A percentile compares a stretch with the other conserved stretches of the same genome.
These are phyloP conservation scores for Mythimna ferrago DNA, from an alignment of 2,888 invertebrate species.

Conservation along the genomic window DNA sequence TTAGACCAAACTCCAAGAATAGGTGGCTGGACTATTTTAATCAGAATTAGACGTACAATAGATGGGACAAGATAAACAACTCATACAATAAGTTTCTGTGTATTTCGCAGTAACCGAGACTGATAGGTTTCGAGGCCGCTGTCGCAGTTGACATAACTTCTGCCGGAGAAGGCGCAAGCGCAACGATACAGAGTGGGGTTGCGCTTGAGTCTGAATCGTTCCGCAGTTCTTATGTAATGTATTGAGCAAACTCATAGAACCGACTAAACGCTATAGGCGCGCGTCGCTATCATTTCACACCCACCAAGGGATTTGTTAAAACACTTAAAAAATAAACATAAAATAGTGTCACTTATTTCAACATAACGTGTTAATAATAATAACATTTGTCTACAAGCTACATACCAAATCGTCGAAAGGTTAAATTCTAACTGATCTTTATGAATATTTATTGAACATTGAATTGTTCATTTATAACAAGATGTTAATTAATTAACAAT, in stretches of 20 bases:
- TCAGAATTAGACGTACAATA: background rate
- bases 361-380: constrained; percentile 12
- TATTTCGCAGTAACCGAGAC: constrained; percentile 51
- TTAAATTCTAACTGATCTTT: constrained; percentile 19
- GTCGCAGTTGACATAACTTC: constrained; percentile 63
- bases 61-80: constrained; percentile 4
- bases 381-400: background rate
- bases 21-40: background rate
- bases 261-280: constrained; percentile 47
- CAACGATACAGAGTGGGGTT: constrained; percentile 67
- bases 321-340: constrained; percentile 8
- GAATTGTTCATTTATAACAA: constrained; percentile 8
- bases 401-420: constrained; percentile 10
- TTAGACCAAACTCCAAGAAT: background rate
- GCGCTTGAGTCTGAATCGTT: constrained; percentile 68
- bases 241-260: constrained; percentile 73
- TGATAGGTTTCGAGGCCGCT: constrained; percentile 57
- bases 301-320: constrained; percentile 20
- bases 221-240: constrained; percentile 75
- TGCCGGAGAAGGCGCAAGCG: constrained; percentile 63
- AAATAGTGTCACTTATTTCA: constrained; percentile 3
- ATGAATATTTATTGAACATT: constrained; percentile 33
- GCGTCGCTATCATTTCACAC: constrained; percentile 31
- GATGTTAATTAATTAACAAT: constrained; percentile 11
- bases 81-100: constrained; percentile 23